Evolutionary conservation across 2,797 vertebrate genomes (phyloP).

Genomic region (Eulemur mongoz): DNA sequence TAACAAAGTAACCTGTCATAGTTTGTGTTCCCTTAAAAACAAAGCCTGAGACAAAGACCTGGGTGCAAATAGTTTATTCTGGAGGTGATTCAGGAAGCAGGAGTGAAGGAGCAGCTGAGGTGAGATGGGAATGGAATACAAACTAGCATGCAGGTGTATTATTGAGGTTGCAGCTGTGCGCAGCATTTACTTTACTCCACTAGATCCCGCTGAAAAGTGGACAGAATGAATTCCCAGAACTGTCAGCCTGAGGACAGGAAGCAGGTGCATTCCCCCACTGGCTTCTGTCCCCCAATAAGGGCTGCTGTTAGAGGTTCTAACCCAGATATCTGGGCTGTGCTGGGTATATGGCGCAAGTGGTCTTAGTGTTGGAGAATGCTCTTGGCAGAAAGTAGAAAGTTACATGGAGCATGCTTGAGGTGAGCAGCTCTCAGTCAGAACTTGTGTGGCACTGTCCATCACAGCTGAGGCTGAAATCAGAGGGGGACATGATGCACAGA

Average conservation of each 20-base stretch:
- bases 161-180: not conserved
- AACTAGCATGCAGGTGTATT: not conserved
- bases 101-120: not conserved
- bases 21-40: not conserved
- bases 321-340: not conserved
- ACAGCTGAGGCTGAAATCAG: not conserved
- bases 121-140: not conserved
- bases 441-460: not conserved
- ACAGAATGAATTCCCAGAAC: not conserved
- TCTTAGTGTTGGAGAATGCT: not conserved
- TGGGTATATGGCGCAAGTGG: not conserved
- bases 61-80: not conserved
- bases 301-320: not conserved
- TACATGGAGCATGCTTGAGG: not conserved
- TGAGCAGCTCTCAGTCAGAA: not conserved
- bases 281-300: not conserved
- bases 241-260: not conserved
- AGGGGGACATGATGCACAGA: not conserved
- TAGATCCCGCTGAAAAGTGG: not conserved
- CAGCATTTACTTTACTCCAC: not conserved
- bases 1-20: not conserved
- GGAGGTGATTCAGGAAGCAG: not conserved
- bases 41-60: not conserved
- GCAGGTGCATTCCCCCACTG: not conserved
- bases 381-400: not conserved